Conservation (phyloP, 2,797 vertebrate genomes). For the Pangasius macronema region DNA sequence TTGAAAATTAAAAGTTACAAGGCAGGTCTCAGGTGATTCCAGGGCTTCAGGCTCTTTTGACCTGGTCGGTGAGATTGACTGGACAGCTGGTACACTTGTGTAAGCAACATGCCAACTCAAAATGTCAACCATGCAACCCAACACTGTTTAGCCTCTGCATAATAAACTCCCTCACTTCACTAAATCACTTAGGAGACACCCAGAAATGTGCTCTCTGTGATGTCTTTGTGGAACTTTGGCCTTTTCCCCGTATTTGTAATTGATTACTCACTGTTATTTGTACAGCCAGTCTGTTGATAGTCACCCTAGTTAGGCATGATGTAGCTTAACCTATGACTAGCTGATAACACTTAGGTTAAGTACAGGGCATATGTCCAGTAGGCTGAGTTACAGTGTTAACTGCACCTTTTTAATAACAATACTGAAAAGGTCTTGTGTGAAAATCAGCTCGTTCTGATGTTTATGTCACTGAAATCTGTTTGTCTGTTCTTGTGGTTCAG, state of each 20-base stretch:
- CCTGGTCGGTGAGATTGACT: constrained; percentile 19
- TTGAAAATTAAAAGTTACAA: background rate
- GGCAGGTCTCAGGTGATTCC: constrained; percentile 14
- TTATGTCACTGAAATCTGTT: background rate
- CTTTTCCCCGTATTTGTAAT: background rate
- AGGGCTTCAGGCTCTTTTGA: constrained; percentile 12
- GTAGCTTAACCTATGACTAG: background rate
- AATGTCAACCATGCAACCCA: constrained; percentile 38
- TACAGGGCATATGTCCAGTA: background rate
- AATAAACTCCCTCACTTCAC: background rate
- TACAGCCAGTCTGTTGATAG: background rate
- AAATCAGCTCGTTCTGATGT: background rate
- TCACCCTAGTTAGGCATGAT: background rate
- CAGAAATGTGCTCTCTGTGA: background rate
- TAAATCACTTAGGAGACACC: background rate
- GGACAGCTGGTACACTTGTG: constrained; percentile 26
- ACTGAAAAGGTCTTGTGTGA: background rate
- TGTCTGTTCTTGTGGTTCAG: constrained; percentile 68
- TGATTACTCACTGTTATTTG: background rate
- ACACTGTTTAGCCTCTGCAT: constrained; percentile 26
- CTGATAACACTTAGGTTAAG: background rate
- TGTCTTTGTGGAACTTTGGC: background rate
- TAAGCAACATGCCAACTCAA: constrained; percentile 23
- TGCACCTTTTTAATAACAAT: background rate
- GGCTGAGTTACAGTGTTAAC: background rate